Conservation (phyloP, 2,888 invertebrate species). For the Bombylius major region DNA sequence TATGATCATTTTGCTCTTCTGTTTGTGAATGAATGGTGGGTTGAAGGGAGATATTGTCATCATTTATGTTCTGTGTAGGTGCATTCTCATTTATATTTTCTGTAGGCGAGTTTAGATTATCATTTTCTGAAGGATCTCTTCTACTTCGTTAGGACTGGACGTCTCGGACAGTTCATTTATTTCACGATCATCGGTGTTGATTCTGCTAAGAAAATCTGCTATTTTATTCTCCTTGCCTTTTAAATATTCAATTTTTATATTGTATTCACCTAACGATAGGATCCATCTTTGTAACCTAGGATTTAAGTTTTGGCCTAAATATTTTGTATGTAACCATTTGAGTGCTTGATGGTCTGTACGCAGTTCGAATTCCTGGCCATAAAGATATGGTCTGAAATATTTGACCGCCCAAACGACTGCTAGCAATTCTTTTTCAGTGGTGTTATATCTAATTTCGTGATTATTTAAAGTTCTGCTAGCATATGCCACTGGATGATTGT, state of each 20-base stretch:
- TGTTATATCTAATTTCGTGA: neutral
- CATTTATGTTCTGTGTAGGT: too few relatives aligned
- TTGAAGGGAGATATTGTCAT: too few relatives aligned
- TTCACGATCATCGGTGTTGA: neutral
- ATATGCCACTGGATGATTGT: neutral
- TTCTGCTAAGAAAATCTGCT: slow-evolving; percentile 1
- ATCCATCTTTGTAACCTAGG: neutral
- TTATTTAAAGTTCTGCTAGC: neutral
- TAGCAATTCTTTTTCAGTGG: neutral
- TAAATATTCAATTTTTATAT: neutral
- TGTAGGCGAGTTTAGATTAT: too few relatives aligned
- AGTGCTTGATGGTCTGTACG: neutral
- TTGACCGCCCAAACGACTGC: neutral
- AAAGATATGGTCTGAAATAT: neutral
- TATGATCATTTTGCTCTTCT: too few relatives aligned
- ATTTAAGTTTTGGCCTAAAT: neutral
- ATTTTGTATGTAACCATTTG: neutral
- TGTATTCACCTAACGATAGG: neutral
- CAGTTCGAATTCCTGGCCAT: neutral
- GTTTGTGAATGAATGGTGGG: too few relatives aligned
- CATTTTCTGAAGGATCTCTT: too few relatives aligned
- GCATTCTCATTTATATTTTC: too few relatives aligned
- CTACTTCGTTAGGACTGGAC: too few relatives aligned
- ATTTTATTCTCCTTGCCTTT: neutral
- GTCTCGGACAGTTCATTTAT: neutral